Conservation (phyloP, 2,888 invertebrate species). For the Drosophila niveifrons region DNA sequence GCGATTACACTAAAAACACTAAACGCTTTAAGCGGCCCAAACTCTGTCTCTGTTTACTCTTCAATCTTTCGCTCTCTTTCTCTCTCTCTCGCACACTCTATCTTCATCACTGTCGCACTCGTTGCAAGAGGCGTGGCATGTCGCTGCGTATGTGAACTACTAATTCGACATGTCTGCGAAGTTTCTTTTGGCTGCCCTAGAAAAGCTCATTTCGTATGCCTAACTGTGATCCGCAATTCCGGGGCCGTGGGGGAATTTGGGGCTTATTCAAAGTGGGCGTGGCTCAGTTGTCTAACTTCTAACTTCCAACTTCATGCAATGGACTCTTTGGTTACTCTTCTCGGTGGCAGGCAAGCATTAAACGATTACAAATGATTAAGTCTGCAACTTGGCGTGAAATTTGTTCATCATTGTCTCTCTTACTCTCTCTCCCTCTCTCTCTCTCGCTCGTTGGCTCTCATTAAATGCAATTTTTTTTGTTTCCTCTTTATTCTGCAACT, state of each 20-base stretch:
- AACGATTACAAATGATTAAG: constrained; percentile 78
- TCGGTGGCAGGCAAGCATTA: constrained; percentile 58
- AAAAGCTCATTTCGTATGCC: constrained; percentile 56
- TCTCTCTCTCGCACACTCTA: not conserved
- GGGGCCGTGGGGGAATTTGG: constrained; percentile 16
- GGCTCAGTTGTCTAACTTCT: constrained; percentile 12
- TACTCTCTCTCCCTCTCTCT: not conserved
- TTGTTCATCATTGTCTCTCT: constrained; percentile 42
- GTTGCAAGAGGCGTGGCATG: constrained; percentile 33
- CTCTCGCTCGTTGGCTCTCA: constrained; percentile 18
- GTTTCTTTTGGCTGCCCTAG: constrained; percentile 39
- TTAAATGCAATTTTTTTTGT: constrained; percentile 57
- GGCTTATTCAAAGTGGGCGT: constrained; percentile 14
- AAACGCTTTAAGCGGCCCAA: constrained; percentile 63
- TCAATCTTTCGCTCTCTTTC: not conserved
- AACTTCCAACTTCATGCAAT: constrained; percentile 1
- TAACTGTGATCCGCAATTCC: constrained; percentile 29
- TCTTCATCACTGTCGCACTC: not conserved
- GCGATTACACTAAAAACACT: constrained; percentile 77
- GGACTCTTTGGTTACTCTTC: constrained; percentile 21
- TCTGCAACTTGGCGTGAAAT: constrained; percentile 64
- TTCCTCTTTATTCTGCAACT: constrained; percentile 28
- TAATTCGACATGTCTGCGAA: constrained; percentile 66
- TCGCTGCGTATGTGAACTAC: constrained; percentile 62
- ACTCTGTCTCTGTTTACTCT: constrained; percentile 4